These are phyloP conservation scores for Peribatodes rhomboidaria DNA, from an alignment of 2,888 invertebrate genomes.

Conservation along the genomic window DNA sequence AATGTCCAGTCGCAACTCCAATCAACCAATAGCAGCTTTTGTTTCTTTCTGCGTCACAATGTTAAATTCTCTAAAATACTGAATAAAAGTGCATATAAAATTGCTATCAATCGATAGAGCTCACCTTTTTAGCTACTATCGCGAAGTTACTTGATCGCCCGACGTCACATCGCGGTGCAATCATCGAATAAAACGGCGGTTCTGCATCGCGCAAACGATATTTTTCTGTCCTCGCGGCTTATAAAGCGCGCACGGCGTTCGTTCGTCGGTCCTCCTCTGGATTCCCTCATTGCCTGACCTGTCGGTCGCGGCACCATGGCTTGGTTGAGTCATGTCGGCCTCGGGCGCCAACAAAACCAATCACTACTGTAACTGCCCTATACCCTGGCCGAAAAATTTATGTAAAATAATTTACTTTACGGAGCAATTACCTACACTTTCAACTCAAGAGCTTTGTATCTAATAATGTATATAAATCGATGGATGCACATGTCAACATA, in stretches of 20 bases:
- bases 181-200: neutral
- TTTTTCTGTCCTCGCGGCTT: constrained; percentile 10
- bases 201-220: constrained; percentile 42
- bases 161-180: constrained; percentile 9
- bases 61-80: constrained; percentile 9
- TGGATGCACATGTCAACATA: too few relatives aligned
- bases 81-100: constrained; percentile 17
- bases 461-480: too few relatives aligned
- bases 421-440: too few relatives aligned
- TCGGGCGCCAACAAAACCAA: constrained; percentile 37
- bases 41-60: constrained; percentile 17
- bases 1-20: neutral
- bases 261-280: constrained; percentile 42
- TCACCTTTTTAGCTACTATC: neutral
- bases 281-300: constrained; percentile 42
- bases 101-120: neutral
- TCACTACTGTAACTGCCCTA: neutral
- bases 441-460: too few relatives aligned
- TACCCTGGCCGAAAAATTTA: too few relatives aligned
- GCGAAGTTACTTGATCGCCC: neutral
- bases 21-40: constrained; percentile 26
- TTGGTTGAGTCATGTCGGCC: constrained; percentile 38
- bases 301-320: constrained; percentile 29
- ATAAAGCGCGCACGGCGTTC: neutral
- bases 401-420: too few relatives aligned